These are phyloP conservation scores for Dromius quadrimaculatus DNA, from an alignment of 2,888 invertebrate species.

Conservation along the genomic window DNA sequence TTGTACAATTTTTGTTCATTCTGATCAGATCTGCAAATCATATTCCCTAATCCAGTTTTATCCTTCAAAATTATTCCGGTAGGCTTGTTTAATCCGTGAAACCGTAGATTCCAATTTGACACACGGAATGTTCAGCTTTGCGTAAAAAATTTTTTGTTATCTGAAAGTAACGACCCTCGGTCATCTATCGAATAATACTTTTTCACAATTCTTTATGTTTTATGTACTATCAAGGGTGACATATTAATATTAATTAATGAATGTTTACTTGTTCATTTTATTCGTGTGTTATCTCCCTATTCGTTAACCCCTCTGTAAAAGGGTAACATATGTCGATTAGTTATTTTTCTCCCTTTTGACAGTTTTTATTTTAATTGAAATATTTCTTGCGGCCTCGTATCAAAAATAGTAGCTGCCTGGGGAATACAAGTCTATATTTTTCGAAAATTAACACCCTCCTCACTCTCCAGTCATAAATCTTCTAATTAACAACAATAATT, in stretches of 20 bases:
- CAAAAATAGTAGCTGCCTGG: slow-evolving; percentile 5
- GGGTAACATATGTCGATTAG: slow-evolving; percentile 20
- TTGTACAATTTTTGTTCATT: neutral
- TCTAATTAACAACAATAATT: slow-evolving; percentile 18
- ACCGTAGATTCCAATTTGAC: slow-evolving; percentile 14
- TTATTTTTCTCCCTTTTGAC: slow-evolving; percentile 38
- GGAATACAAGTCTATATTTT: too few species aligned
- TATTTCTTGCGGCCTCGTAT: slow-evolving; percentile 31
- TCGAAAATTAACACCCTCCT: slow-evolving; percentile 2
- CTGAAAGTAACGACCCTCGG: neutral
- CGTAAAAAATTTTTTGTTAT: neutral
- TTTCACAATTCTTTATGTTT: slow-evolving; percentile 22
- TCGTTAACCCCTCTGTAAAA: slow-evolving; percentile 4
- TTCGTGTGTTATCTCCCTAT: slow-evolving; percentile 19
- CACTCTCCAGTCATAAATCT: slow-evolving; percentile 20
- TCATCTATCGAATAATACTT: neutral
- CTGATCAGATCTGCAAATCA: neutral
- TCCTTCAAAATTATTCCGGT: slow-evolving; percentile 14
- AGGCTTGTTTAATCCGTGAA: neutral
- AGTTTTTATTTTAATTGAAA: slow-evolving; percentile 42
- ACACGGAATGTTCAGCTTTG: neutral
- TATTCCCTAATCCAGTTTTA: neutral
- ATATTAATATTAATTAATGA: slow-evolving; percentile 33
- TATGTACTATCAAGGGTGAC: slow-evolving; percentile 20
- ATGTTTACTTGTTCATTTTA: slow-evolving; percentile 31